Base-by-base conservation (phyloP, 2,113 vertebrate genomes). In the Euleptes europaea region DNA sequence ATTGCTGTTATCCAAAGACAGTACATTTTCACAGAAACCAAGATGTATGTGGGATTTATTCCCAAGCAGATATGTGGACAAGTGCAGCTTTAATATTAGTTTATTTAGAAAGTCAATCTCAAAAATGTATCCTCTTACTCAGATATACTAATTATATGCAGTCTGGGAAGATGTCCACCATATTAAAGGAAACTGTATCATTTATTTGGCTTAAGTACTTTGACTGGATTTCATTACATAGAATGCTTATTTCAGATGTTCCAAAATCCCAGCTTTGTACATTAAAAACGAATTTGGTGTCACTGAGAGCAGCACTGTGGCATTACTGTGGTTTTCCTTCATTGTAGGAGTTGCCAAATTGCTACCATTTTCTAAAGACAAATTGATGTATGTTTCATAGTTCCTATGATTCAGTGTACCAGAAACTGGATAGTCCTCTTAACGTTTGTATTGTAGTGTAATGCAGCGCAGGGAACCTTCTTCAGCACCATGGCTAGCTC, bases 401-500 rank as follows among this genome's bases (percentile, higher is more conserved):
- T 21, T 47, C 35, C 8, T 14, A 5, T 63, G 54, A 11, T n/a
- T 17, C 49, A 44, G 77, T 78, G 21, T 67, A 47, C 11, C n/a
- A 73, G 40, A n/a, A 17, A 4, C 17, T 35, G 9, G 12, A 63
- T 60, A 71, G 40, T 51, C 14, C 38, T 63, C 8, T 63, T 63
- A 63, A 57, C 23, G 28, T 63, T 28, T 70, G 51, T 63, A 33
- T 69, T 78, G 35, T 28, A n/a, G n/a, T 70, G 13, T 60, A 42
- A 33, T 28, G 28, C 23, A 9, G 21, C 28, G 28, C 28, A 28
- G 6, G 66, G 26, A 63, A 40, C 23, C 17, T 70, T 23, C 4
- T 89, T 89, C 89, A 85, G 15, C 69, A 80, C n/a, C 31, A 9
- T 1, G 0, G 4, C 82, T 63, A 72, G 78, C 60, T 85, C 72